These are phyloP conservation scores for Clitarchus hookeri DNA, from an alignment of 2,888 invertebrate species.

Conservation along the genomic window DNA sequence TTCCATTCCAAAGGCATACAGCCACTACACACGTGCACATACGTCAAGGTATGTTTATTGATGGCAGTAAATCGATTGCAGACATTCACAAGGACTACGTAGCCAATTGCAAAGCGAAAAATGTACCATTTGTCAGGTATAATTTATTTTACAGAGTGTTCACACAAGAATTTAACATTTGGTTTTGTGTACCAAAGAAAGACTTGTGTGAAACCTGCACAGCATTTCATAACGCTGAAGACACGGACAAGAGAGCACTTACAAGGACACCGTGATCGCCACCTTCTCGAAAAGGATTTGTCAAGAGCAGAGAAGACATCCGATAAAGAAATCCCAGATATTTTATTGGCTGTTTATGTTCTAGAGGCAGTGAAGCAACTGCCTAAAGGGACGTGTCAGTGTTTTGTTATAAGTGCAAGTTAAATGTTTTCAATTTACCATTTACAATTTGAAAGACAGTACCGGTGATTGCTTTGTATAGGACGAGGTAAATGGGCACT, in stretches of 20 bases:
- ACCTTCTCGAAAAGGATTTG: background rate
- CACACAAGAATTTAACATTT: slow-evolving; percentile 18
- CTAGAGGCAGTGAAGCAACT: background rate
- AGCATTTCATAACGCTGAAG: background rate
- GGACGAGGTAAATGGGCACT: background rate
- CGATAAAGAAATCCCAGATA: background rate
- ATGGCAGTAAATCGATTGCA: slow-evolving; percentile 9
- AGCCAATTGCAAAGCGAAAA: background rate
- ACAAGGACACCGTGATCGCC: background rate
- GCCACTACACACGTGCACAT: background rate
- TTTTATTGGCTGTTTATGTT: background rate
- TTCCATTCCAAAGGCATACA: background rate
- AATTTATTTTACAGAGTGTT: slow-evolving; percentile 10
- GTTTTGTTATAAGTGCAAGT: background rate
- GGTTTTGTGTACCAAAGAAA: background rate
- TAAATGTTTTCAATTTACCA: background rate
- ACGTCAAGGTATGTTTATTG: slow-evolving; percentile 4
- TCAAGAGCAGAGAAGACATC: background rate
- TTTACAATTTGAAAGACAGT: background rate
- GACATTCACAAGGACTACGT: slow-evolving; percentile 20
- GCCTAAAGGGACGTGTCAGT: background rate
- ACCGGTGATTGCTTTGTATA: background rate
- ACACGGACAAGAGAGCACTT: background rate
- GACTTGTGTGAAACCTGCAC: slow-evolving; percentile 5
- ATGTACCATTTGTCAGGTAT: background rate